Evolutionary conservation across 1,140 invertebrate species (phyloP), one percentile per base, ranked within the genome.

Genomic region (Cyrtorhinus lividipennis): DNA sequence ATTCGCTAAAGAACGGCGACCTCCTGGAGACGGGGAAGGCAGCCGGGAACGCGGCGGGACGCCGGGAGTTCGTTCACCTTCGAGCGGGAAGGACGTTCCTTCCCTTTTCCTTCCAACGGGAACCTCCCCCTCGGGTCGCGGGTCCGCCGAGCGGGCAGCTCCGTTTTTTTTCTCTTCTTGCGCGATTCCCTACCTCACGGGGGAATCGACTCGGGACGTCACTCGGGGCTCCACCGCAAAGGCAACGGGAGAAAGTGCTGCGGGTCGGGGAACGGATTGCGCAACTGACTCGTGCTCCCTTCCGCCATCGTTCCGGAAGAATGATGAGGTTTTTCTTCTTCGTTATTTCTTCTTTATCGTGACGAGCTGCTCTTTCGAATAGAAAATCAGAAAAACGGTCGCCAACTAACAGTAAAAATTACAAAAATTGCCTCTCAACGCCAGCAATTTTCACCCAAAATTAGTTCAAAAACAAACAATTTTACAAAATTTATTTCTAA

Each of bases 261-360:
- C 20, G 23, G 25, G 5, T 24, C 10, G 56, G 2, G 22, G 56
- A 5, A 18, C n/a, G 18, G 22, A 18, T 13, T n/a, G 12, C 24
- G n/a, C 44, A 46, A n/a, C 24, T 22, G 25, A 20, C 24, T 27
- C 24, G 58, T 22, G 20, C 38, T 15, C 20, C 12, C 24, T 48
- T 63, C 25, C 48, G 48, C 56, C 62, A 30, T 59, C 24, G 27
- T n/a, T 20, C 48, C 22, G 27, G 38, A 15, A 25, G 24, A 24
- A 24, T 24, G 23, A 56, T 56, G n/a, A n/a, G n/a, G n/a, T n/a
- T n/a, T n/a, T n/a, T n/a, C n/a, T n/a, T n/a, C n/a, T n/a, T n/a
- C n/a, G n/a, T n/a, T n/a, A 58, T 18, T 12, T 24, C 30, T 13
- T 56, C n/a, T 62, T 24, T 56, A n/a, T 56, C 56, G 24, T 58